Evolutionary conservation across 2,113 vertebrate species (phyloP), one percentile per base, ranked within the genome.

Genomic region (Speoplatyrhinus poulsoni): DNA sequence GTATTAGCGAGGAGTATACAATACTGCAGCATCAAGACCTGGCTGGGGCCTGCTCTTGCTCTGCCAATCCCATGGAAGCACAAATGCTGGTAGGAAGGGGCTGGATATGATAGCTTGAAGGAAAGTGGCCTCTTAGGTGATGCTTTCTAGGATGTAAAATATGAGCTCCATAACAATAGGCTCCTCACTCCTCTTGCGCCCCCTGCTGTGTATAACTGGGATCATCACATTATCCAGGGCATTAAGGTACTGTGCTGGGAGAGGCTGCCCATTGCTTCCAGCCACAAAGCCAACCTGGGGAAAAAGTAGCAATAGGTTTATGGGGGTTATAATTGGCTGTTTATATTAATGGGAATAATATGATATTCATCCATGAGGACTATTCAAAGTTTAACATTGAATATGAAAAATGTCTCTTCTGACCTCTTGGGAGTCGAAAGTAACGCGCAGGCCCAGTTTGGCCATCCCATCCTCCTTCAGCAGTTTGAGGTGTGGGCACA

Each of bases 391-490:
- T 8, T 41, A 41, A 41, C 36, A 6, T 41, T 41, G 36, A 41
- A 41, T 41, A 41, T 41, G 5, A 41, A 41, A 41, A 5, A 33
- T 59, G 8, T 60, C 3, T 62, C 52, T 55, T 9, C 90, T 91
- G 82, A 99, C 98, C 92, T 98, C 95, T 75, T 98, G 96, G 0
- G 95, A 90, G 72, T 98, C 95, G 15, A 99, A 94, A 0, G 95
- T 96, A 36, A 99, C 95, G 0, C 98, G 96, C 48, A 99, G 92
- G 1, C 96, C 97, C 71, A 99, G 90, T 72, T 98, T 97, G 12
- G 98, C 96, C 95, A 98, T 96, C 61, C 96, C 98, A 9, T 99
- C 98, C 88, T 99, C 98, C 71, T 99, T 98, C 48, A 99, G 73
- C 77, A 99, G 85, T 60, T 98, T 98, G 36, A 99, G 93, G 50